Percentiles rank a stretch among this genome's conserved stretches.
Evolutionary conservation across 2,888 invertebrate species (phyloP).

Genomic region (Aplocera efformata): DNA sequence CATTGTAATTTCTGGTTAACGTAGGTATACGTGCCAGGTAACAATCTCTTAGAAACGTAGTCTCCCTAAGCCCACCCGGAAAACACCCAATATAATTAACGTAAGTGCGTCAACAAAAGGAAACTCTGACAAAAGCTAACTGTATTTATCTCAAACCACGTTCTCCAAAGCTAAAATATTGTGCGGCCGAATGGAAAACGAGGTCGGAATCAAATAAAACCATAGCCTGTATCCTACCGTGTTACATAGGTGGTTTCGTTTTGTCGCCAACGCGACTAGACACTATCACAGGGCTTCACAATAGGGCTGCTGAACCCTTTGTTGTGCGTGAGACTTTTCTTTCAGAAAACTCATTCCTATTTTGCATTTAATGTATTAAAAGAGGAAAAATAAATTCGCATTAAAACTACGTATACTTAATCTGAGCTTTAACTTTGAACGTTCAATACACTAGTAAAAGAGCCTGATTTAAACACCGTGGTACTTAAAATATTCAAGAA

Average conservation of each 20-base stretch:
- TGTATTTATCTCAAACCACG: conserved; percentile 3
- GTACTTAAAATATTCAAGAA: no score
- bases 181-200: conserved; percentile 11
- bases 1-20: no score
- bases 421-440: no score
- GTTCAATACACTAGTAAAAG: no score
- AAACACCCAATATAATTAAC: conserved; percentile 6
- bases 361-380: conserved; percentile 1
- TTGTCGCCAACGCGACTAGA: conserved; percentile 47
- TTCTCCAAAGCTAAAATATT: conserved; percentile 9
- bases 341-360: conserved; percentile 11
- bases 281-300: conserved; percentile 55
- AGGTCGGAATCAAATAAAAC: conserved; percentile 27
- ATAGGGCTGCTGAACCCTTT: conserved; percentile 39
- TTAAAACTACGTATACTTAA: no score
- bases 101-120: conserved; percentile 6
- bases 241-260: conserved; percentile 32
- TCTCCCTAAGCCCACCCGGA: conserved; percentile 1
- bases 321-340: conserved; percentile 20
- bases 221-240: conserved; percentile 19
- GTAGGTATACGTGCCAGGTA: no score
- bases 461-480: no score
- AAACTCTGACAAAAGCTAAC: conserved; percentile 2
- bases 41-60: no score
- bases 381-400: no score